Base-by-base conservation (phyloP, 2,888 invertebrate genomes). In the Heterodera filipjevi region DNA sequence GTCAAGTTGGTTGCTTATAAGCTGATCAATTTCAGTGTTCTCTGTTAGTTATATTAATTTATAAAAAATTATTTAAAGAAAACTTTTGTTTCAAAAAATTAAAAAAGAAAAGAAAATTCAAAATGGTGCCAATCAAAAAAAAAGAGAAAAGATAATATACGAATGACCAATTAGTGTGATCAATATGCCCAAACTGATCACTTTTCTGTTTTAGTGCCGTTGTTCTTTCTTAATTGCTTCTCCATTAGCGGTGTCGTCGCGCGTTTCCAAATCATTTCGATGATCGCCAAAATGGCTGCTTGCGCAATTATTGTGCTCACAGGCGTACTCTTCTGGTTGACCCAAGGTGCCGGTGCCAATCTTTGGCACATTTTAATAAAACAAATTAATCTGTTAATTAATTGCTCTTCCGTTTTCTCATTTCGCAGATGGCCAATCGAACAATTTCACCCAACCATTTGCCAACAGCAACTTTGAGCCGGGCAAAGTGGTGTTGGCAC, bases 161-260 rank as follows among this genome's bases (percentile, higher is more conserved):
- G n/a, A n/a, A n/a, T n/a, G n/a, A n/a, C n/a, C n/a, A n/a, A n/a
- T n/a, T n/a, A n/a, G n/a, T n/a, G n/a, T n/a, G n/a, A n/a, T n/a
- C n/a, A n/a, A n/a, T n/a, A n/a, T n/a, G n/a, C n/a, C n/a, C n/a
- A n/a, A n/a, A n/a, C n/a, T n/a, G n/a, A n/a, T n/a, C n/a, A n/a
- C n/a, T n/a, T n/a, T n/a, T n/a, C n/a, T n/a, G 16, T 76, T 83
- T 44, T 46, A 84, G 84, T 85, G 81, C 53, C 87, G 0, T 81
- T 88, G 16, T 82, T 86, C 82, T 87, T 85, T 75, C 81, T 88
- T 77, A 88, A 88, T 80, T 88, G 86, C 80, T 88, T 88, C 82
- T 89, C 88, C 16, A 80, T 88, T 12, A 85, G 84, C 76, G 86
- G 85, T 0, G 84, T 88, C 76, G 88, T 87, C 12, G 83, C 86